These are phyloP conservation scores for Lypha dubia DNA, from an alignment of 2,888 invertebrate species.

Conservation along the genomic window DNA sequence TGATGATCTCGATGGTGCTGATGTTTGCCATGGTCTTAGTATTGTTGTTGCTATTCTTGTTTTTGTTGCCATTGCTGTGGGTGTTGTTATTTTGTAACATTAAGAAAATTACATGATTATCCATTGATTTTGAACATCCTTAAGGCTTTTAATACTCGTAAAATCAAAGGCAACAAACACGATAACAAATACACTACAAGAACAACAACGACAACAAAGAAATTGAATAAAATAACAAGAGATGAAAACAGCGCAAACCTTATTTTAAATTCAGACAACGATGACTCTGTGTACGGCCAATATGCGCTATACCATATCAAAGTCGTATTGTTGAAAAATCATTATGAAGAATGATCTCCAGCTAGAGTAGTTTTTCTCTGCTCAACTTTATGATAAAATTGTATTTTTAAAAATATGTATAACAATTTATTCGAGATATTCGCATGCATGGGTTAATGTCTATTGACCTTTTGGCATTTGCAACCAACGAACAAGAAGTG, in stretches of 20 bases:
- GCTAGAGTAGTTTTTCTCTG: no score
- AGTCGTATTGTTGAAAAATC: no score
- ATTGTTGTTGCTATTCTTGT: slow-evolving; percentile 44
- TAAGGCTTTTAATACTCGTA: slow-evolving; percentile 68
- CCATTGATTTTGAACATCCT: slow-evolving; percentile 73
- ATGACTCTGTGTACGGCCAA: neutral
- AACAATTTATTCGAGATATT: no score
- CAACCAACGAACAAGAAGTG: no score
- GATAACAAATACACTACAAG: slow-evolving; percentile 45
- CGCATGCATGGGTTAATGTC: no score
- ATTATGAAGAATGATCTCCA: no score
- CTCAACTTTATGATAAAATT: no score
- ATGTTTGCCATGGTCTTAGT: slow-evolving; percentile 36
- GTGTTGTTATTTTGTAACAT: slow-evolving; percentile 71
- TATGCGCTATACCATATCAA: no score
- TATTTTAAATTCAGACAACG: slow-evolving; percentile 12
- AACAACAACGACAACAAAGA: slow-evolving; percentile 26
- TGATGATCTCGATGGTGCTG: slow-evolving; percentile 27
- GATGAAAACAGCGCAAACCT: slow-evolving; percentile 14
- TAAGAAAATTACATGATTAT: slow-evolving; percentile 75
- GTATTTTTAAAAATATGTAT: no score
- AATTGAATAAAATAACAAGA: slow-evolving; percentile 31
- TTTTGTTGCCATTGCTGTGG: slow-evolving; percentile 60
- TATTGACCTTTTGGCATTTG: no score
- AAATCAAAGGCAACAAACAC: slow-evolving; percentile 49